Evolutionary conservation across 2,888 invertebrate genomes (phyloP).

Genomic region (Allolobophora icterica): DNA sequence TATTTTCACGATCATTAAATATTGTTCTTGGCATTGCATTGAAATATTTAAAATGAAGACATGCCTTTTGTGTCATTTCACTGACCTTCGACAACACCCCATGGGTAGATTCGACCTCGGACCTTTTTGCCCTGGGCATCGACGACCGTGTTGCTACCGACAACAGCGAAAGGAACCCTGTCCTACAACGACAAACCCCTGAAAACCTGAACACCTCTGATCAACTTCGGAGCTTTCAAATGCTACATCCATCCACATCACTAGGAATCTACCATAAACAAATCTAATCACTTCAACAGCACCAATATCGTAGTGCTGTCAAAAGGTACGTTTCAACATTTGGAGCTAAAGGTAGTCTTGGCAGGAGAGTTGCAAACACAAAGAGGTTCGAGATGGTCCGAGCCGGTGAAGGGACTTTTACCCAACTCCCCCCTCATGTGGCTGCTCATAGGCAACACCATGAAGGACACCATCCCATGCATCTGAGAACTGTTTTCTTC

Average conservation of each 20-base stretch:
- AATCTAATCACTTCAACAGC: too few relatives aligned
- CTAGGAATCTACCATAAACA: neutral
- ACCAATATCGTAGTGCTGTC: too few relatives aligned
- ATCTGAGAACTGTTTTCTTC: too few relatives aligned
- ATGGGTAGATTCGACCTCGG: constrained; percentile 93
- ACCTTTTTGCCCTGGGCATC: constrained; percentile 82
- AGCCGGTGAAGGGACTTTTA: too few relatives aligned
- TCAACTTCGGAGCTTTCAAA: neutral
- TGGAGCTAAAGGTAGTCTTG: too few relatives aligned
- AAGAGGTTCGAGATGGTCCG: too few relatives aligned
- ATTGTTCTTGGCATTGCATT: neutral
- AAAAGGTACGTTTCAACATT: too few relatives aligned
- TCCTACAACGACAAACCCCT: constrained; percentile 65
- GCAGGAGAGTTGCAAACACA: too few relatives aligned
- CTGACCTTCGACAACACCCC: constrained; percentile 93
- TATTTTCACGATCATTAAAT: too few relatives aligned
- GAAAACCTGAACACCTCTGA: neutral
- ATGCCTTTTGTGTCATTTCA: neutral
- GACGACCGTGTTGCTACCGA: constrained; percentile 93
- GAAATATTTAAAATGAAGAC: neutral
- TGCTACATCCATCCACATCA: neutral
- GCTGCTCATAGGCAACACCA: too few relatives aligned
- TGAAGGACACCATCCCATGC: too few relatives aligned
- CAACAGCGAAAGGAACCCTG: constrained; percentile 96
- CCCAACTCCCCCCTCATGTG: too few relatives aligned